These are phyloP conservation scores for Scaptomyza flava DNA, from an alignment of 2,888 invertebrate genomes.

Conservation along the genomic window DNA sequence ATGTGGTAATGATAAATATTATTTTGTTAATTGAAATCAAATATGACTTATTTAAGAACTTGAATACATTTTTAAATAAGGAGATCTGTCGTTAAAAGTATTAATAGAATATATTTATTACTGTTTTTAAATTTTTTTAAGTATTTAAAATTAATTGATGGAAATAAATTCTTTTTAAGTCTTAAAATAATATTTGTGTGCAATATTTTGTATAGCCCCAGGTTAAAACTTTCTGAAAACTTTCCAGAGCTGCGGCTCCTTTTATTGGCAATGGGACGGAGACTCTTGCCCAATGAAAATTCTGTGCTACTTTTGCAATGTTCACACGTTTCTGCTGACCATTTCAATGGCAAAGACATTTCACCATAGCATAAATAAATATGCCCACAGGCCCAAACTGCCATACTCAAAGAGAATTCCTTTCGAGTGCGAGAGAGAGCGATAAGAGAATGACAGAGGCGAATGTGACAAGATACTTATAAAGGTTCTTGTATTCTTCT, in stretches of 20 bases:
- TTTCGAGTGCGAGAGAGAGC: background rate
- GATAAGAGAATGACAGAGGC: conserved; percentile 12
- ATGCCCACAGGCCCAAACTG: conserved; percentile 60
- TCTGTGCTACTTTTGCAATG: conserved; percentile 62
- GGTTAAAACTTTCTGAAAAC: conserved; percentile 1
- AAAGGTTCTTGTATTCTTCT: conserved; percentile 18
- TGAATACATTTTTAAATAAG: no score
- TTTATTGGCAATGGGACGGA: background rate
- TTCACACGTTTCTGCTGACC: conserved; percentile 31
- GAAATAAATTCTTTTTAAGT: no score
- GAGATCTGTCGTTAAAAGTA: no score
- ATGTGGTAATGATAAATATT: no score
- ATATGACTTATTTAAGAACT: no score
- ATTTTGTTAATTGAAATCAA: no score
- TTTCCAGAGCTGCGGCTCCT: conserved; percentile 22
- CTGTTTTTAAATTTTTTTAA: no score
- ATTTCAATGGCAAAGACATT: conserved; percentile 40
- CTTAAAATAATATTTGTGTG: no score
- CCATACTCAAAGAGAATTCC: conserved; percentile 37
- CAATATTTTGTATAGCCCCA: background rate
- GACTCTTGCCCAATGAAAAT: conserved; percentile 35
- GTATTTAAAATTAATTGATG: no score
- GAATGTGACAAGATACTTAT: conserved; percentile 13
- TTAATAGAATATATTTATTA: no score
- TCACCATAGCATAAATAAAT: conserved; percentile 68